Conservation (phyloP, 2,113 vertebrate genomes). For the Zosterops hypoxanthus region DNA sequence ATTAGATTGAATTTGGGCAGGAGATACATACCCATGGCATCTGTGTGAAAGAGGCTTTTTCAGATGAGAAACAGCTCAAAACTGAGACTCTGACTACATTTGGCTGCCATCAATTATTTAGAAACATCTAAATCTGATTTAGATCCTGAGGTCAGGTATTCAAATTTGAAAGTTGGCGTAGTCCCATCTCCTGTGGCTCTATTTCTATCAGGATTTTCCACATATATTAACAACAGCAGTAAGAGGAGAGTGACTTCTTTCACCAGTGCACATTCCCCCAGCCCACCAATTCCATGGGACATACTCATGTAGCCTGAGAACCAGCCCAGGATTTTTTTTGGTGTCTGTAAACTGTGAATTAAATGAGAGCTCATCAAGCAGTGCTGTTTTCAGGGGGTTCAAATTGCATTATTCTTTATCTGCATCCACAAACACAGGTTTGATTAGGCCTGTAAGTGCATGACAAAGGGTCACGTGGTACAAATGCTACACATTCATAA, state of each 20-base stretch:
- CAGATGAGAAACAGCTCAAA: neutral
- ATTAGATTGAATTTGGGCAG: neutral
- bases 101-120: slow-evolving; percentile 35
- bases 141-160: neutral
- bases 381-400: neutral
- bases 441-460: neutral
- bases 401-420: slow-evolving; percentile 1
- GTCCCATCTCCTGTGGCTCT: neutral
- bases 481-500: neutral
- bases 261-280: neutral
- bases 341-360: neutral
- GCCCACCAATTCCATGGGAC: neutral
- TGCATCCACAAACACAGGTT: neutral
- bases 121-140: neutral
- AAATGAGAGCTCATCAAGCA: neutral
- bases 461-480: neutral
- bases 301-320: neutral
- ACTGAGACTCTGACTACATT: neutral
- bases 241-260: neutral
- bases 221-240: neutral
- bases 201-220: neutral
- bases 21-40: neutral
- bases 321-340: neutral
- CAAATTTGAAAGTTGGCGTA: neutral
- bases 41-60: neutral